Conservation (phyloP, 2,888 invertebrate species). For the Erebia ligea region DNA sequence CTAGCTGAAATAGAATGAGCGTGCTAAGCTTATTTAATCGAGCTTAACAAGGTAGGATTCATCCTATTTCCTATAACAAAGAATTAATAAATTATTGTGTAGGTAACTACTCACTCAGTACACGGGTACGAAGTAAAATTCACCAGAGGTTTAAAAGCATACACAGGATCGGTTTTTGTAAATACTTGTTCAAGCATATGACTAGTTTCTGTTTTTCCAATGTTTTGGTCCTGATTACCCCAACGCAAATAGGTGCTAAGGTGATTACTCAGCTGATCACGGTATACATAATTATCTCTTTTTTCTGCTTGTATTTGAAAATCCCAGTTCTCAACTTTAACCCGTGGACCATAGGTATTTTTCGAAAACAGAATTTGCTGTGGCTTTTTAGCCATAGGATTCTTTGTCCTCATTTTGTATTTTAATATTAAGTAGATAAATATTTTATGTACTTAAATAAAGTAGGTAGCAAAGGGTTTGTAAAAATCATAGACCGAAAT, state of each 20-base stretch:
- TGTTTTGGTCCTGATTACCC: constrained; percentile 67
- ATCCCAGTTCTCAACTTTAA: constrained; percentile 78
- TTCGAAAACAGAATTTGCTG: constrained; percentile 75
- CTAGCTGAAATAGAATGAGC: too few species aligned
- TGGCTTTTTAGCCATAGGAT: constrained; percentile 70
- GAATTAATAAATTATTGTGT: background rate
- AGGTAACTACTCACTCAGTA: constrained; percentile 79
- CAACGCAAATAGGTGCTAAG: constrained; percentile 75
- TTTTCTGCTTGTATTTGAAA: constrained; percentile 65
- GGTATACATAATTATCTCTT: constrained; percentile 78
- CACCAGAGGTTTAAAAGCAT: constrained; percentile 71
- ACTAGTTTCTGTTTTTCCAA: constrained; percentile 70
- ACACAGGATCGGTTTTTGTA: constrained; percentile 67
- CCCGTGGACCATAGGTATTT: constrained; percentile 64
- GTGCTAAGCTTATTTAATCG: too few species aligned
- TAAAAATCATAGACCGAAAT: background rate
- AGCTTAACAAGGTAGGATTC: background rate
- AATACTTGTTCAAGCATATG: constrained; percentile 75
- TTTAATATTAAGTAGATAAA: background rate
- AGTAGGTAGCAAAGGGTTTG: background rate
- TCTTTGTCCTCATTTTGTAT: constrained; percentile 59
- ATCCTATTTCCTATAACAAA: background rate
- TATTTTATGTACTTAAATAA: background rate
- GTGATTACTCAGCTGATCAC: constrained; percentile 71
- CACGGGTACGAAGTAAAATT: constrained; percentile 78